These are phyloP conservation scores for Promerops cafer DNA, from an alignment of 2,113 vertebrate species.

Conservation along the genomic window DNA sequence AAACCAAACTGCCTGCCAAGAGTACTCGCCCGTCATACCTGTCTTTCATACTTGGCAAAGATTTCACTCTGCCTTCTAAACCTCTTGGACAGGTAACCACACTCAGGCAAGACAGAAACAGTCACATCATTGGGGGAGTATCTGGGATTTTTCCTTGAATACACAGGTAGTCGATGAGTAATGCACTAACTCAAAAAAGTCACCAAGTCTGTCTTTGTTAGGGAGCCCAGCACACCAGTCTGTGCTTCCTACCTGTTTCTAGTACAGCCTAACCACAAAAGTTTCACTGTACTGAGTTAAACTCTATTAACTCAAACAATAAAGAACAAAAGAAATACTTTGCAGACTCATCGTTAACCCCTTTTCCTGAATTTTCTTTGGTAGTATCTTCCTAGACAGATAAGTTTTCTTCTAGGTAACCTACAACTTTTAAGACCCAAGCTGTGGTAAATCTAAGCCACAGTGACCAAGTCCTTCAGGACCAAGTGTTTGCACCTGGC, in stretches of 20 bases:
- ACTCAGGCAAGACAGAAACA: background rate
- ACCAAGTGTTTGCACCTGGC: background rate
- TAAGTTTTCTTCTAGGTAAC: background rate
- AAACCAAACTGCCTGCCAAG: background rate
- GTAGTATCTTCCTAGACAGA: background rate
- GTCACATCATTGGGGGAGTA: background rate
- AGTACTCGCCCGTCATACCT: background rate
- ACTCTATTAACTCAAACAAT: background rate
- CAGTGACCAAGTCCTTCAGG: background rate
- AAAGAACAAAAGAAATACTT: background rate
- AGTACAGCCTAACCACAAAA: background rate
- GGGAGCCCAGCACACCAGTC: background rate
- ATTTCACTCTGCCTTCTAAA: background rate
- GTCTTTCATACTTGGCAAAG: background rate
- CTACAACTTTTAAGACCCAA: background rate
- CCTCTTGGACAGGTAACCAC: background rate
- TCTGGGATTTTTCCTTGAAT: slow-evolving; percentile 16
- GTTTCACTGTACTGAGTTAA: background rate
- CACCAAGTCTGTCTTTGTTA: background rate
- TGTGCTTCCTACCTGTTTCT: background rate
- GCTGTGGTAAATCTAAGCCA: background rate
- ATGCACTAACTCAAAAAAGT: background rate
- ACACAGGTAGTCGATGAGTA: background rate
- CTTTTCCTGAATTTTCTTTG: background rate
- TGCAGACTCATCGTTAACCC: background rate